Base-by-base conservation (phyloP, 1,140 invertebrate species). In the Diorhabda sublineata region DNA sequence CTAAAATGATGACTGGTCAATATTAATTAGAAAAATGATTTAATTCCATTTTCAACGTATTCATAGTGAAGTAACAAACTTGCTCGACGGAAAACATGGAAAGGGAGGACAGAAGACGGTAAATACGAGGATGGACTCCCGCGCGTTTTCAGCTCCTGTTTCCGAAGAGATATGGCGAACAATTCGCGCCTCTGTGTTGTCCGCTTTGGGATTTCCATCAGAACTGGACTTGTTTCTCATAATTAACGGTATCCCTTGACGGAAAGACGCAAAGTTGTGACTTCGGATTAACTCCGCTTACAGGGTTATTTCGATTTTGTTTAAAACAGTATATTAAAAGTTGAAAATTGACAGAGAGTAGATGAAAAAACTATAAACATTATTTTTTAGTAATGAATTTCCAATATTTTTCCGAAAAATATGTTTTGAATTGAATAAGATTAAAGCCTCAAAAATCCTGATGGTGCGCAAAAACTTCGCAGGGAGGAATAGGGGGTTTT, bases 141-240 rank as follows among this genome's bases (percentile, higher is more conserved):
- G 52, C 44, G 58, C 41, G 62, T 65, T 61, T 67, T 66, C 47
- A 8, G n/a, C n/a, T 64, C 26, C 63, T 64, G 63, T 64, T 57
- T 52, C 43, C 42, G 52, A 64, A 64, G 63, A 64, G 63, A 64
- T 64, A 64, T 45, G 63, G 45, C 63, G 41, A 57, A 64, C 63
- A 64, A 64, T 56, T 56, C 63, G 63, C 47, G 52, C 4, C 42
- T 7, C 63, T 67, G 44, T 64, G 63, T 64, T 64, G 63, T 56
- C 63, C 63, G 63, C 63, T 52, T 47, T 64, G 63, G 63, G 63
- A 64, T 64, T 64, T 64, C 63, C 67, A 67, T 70, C 69, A 67
- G 59, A 69, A 67, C 72, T 67, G 69, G 72, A 70, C 72, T 73
- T 73, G 72, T 73, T 69, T 69, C 72, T 73, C 72, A 69, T 73